Evolutionary conservation across 2,113 vertebrate species (phyloP).

Genomic region (Lontra canadensis): DNA sequence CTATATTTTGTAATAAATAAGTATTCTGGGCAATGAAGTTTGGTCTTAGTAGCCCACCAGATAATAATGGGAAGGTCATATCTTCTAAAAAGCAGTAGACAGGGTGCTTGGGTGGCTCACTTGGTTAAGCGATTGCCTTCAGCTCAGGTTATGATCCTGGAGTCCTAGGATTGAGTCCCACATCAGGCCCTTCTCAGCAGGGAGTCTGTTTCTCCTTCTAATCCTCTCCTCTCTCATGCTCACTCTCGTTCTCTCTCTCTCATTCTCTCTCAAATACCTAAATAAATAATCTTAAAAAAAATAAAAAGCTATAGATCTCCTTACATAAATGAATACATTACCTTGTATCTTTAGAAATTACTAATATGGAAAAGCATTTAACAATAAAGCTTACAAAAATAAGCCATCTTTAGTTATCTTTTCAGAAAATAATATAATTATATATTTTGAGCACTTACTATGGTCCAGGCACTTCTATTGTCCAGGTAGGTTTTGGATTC

Average conservation of each 20-base stretch:
- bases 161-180: too few relatives aligned
- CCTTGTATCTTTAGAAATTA: not conserved
- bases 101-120: too few relatives aligned
- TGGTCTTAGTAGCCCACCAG: not conserved
- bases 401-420: not conserved
- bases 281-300: too few relatives aligned
- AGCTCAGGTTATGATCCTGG: too few relatives aligned
- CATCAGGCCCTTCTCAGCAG: too few relatives aligned
- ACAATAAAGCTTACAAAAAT: not conserved
- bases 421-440: not conserved
- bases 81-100: not conserved
- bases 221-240: too few relatives aligned
- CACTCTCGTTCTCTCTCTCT: too few relatives aligned
- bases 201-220: too few relatives aligned
- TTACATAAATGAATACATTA: not conserved
- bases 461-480: not conserved
- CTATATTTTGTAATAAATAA: not conserved
- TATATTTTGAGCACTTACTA: not conserved
- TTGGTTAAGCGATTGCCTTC: too few relatives aligned
- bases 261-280: too few relatives aligned
- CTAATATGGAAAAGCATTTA: not conserved
- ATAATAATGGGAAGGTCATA: not conserved
- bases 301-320: not conserved
- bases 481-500: not conserved
- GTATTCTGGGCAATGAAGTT: not conserved